These are phyloP conservation scores for Loripinus fragilis DNA, from an alignment of 2,888 invertebrate genomes.

Conservation along the genomic window DNA sequence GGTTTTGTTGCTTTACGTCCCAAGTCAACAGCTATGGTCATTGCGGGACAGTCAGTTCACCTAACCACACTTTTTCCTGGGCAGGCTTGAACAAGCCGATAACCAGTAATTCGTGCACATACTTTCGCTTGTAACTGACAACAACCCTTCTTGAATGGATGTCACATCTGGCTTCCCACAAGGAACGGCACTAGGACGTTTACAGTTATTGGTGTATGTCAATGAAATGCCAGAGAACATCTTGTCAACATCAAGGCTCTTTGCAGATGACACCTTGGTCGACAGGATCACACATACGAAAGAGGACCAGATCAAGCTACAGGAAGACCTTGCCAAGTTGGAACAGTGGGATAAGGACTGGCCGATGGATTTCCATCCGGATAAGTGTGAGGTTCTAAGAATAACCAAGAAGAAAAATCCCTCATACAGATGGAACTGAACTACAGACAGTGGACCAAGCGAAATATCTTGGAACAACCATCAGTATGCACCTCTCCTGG, in stretches of 20 bases:
- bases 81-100: no score
- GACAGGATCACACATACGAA: neutral
- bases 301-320: conserved; percentile 1
- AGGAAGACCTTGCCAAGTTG: conserved; percentile 1
- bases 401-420: neutral
- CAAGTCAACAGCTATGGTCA: no score
- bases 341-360: neutral
- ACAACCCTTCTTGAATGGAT: no score
- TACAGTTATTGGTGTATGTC: neutral
- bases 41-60: no score
- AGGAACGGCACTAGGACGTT: neutral
- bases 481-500: neutral
- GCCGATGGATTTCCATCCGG: neutral
- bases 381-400: neutral
- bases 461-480: neutral
- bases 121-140: no score
- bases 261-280: neutral
- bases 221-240: neutral
- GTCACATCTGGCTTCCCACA: conserved; percentile 3
- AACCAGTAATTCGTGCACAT: no score
- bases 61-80: no score
- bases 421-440: neutral
- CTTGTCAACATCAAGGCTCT: neutral
- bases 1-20: no score
- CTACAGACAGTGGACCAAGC: neutral